Conservation (phyloP, 2,888 invertebrate species). For the Rhodophaea formosa region DNA sequence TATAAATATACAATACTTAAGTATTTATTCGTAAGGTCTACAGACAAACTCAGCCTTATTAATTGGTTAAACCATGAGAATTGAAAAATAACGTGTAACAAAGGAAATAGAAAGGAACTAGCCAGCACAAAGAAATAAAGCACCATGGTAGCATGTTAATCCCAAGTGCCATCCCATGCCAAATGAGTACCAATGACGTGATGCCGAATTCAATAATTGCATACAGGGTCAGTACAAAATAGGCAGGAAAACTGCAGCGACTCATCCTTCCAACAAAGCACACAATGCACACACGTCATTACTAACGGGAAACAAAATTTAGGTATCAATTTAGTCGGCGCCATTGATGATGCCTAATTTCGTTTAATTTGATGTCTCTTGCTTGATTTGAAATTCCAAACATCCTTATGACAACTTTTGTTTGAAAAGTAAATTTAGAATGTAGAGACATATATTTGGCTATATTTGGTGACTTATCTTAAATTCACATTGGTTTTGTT, state of each 20-base stretch:
- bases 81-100: no score
- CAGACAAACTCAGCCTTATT: no score
- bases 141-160: not conserved
- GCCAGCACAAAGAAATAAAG: not conserved
- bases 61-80: no score
- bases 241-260: conserved; percentile 2
- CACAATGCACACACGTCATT: conserved; percentile 29
- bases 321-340: conserved; percentile 12
- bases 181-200: not conserved
- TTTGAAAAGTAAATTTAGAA: no score
- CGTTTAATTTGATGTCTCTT: conserved; percentile 64
- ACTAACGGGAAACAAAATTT: conserved; percentile 14
- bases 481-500: no score
- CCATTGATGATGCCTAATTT: conserved; percentile 49
- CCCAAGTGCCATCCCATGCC: not conserved
- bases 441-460: no score
- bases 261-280: conserved; percentile 19
- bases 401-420: not conserved
- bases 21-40: no score
- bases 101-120: no score
- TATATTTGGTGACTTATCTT: no score
- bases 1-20: no score
- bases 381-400: conserved; percentile 68
- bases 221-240: not conserved
- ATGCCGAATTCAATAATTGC: not conserved